Conservation (phyloP, 1,140 invertebrate genomes). For the Melitaea cinxia region DNA sequence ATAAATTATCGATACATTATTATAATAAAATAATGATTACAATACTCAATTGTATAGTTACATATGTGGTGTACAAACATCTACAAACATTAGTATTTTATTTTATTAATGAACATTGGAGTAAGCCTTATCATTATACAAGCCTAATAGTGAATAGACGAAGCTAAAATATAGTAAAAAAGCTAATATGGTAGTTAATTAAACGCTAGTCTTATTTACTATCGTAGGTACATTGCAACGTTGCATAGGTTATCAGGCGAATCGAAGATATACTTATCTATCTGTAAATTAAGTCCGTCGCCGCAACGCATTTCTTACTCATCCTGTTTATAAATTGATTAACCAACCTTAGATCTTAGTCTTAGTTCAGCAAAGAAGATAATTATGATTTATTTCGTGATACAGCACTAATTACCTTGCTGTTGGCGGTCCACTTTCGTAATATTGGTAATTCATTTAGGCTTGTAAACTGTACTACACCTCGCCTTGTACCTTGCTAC, state of each 20-base stretch:
- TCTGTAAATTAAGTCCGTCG: constrained; percentile 5
- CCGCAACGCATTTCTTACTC: constrained; percentile 1
- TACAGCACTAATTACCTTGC: constrained; percentile 35
- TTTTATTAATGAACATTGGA: background rate
- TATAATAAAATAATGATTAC: too few relatives aligned
- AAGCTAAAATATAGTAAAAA: too few relatives aligned
- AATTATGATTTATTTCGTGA: constrained; percentile 40
- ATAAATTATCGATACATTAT: too few relatives aligned
- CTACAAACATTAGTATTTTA: background rate
- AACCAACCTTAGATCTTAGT: constrained; percentile 10
- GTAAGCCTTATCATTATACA: too few relatives aligned
- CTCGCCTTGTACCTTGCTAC: constrained; percentile 4
- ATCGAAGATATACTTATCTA: background rate
- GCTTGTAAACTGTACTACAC: constrained; percentile 24
- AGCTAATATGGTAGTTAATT: too few relatives aligned
- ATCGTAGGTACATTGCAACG: too few relatives aligned
- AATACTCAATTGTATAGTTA: background rate
- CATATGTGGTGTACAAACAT: background rate
- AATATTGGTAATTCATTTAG: constrained; percentile 30
- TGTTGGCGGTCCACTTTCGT: constrained; percentile 36
- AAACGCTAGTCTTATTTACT: too few relatives aligned
- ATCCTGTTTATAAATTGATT: constrained; percentile 11
- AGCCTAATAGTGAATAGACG: too few relatives aligned
- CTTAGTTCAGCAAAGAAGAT: constrained; percentile 30
- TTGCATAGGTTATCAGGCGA: background rate